phyloP scores from a whole-genome alignment of 2,888 invertebrate genomes.

The Incurvaria masculella region DNA sequence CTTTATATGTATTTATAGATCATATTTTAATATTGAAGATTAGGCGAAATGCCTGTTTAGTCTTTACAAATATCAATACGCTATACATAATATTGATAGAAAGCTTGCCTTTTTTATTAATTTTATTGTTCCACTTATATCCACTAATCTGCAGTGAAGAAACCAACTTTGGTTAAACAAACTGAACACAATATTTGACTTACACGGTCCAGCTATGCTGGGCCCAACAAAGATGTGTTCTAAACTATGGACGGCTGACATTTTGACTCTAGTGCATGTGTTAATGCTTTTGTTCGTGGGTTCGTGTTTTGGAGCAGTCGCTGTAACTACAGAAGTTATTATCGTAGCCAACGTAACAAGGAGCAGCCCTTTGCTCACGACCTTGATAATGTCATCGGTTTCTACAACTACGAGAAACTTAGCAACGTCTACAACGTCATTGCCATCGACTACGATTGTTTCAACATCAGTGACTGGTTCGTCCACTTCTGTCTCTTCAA shows the following conservation, averaged over 20 bases:
- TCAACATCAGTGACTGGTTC: neutral
- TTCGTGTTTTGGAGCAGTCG: constrained; percentile 18
- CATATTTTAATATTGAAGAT: too few relatives aligned
- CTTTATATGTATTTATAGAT: too few relatives aligned
- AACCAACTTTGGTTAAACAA: too few relatives aligned
- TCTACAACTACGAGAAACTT: neutral
- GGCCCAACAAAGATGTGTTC: constrained; percentile 4
- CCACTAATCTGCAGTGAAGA: too few relatives aligned
- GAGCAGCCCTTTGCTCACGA: neutral
- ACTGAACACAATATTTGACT: too few relatives aligned
- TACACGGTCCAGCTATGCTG: neutral
- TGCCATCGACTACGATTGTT: neutral
- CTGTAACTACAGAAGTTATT: neutral
- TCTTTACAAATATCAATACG: too few relatives aligned
- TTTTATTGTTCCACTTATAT: too few relatives aligned
- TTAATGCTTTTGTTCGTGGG: constrained; percentile 33
- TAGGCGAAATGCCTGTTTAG: too few relatives aligned
- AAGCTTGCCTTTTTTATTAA: too few relatives aligned
- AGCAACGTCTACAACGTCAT: neutral
- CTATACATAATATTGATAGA: too few relatives aligned
- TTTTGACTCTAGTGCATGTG: constrained; percentile 25
- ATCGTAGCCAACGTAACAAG: neutral
- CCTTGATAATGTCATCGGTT: neutral
- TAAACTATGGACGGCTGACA: constrained; percentile 5
- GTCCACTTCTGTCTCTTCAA: neutral